A percentile compares a stretch with the other conserved stretches of the same genome.
Evolutionary conservation across 2,113 vertebrate species (phyloP).

Genomic region (Suncus etruscus): DNA sequence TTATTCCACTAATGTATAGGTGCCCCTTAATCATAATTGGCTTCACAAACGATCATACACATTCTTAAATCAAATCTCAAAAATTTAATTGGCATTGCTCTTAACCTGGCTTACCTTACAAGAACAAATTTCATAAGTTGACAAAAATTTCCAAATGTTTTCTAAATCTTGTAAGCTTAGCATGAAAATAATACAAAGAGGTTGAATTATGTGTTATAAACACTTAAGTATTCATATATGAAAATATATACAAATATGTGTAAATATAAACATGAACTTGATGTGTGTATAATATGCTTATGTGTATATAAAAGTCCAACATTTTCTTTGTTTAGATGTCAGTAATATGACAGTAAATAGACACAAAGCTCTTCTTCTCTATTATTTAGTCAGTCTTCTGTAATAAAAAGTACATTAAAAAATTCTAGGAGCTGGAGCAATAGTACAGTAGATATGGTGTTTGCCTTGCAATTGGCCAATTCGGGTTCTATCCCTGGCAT

Average conservation of each 20-base stretch:
- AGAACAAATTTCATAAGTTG: conserved; percentile 23
- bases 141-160: conserved; percentile 59
- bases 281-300: background rate
- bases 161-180: conserved; percentile 50
- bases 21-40: background rate
- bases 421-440: conserved; percentile 6
- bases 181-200: background rate
- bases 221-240: background rate
- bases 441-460: too few relatives aligned
- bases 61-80: background rate
- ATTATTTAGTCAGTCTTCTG: background rate
- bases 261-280: background rate
- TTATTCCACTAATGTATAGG: background rate
- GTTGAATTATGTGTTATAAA: background rate
- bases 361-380: background rate
- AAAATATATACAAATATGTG: background rate
- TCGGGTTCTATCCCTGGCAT: too few relatives aligned
- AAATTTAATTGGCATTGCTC: conserved; percentile 20
- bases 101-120: conserved; percentile 42
- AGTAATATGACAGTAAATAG: background rate
- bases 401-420: conserved; percentile 32
- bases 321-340: conserved; percentile 1
- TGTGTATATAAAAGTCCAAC: background rate
- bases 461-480: too few relatives aligned
- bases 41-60: background rate